Base-by-base conservation (phyloP, 2,888 invertebrate species). In the Hyppa rectilinea region DNA sequence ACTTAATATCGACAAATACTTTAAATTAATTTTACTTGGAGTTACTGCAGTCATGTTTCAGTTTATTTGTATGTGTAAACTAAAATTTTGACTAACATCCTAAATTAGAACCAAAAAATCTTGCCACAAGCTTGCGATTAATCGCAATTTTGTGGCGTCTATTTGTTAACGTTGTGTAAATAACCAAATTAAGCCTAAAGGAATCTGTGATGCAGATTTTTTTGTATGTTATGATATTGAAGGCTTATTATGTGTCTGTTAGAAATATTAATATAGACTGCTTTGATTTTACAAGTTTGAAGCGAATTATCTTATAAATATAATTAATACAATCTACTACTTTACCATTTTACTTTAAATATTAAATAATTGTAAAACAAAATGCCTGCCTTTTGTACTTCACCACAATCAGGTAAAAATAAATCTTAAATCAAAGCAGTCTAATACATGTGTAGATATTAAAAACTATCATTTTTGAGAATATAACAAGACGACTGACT, bases 401-500 rank as follows among this genome's bases (percentile, higher is more conserved):
- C 63, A 31, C 5, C 9, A 9, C 23, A 34, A 4, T 6, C 20
- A 0, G 1, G 6, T 14, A 14, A 31, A 62, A 34, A 40, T 43
- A 12, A 17, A 47, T 40, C 3, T 36, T 20, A 50, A 66, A 66
- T 66, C 55, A 64, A 81, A 76, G 77, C 31, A 64, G 65, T 80
- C 38, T 36, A 12, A 49, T 45, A 52, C 7, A 34, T 74, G 45
- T 71, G 50, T 69, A 77, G 66, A 80, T 78, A 80, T 67, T 47
- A 50, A 70, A 75, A 72, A 26, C 60, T 56, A 71, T 77, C 23
- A 82, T 71, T 73, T n/a, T 63, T 71, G 67, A 69, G 61, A 63
- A 58, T 76, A 58, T 69, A 82, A 60, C 75, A 78, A 77, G 56
- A 77, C 53, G 83, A 86, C 84, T 84, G 88, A 88, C 88, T 87